Evolutionary conservation across 2,888 invertebrate genomes (phyloP), one percentile per base, ranked within the genome.

Genomic region (Pseudoips prasinana): DNA sequence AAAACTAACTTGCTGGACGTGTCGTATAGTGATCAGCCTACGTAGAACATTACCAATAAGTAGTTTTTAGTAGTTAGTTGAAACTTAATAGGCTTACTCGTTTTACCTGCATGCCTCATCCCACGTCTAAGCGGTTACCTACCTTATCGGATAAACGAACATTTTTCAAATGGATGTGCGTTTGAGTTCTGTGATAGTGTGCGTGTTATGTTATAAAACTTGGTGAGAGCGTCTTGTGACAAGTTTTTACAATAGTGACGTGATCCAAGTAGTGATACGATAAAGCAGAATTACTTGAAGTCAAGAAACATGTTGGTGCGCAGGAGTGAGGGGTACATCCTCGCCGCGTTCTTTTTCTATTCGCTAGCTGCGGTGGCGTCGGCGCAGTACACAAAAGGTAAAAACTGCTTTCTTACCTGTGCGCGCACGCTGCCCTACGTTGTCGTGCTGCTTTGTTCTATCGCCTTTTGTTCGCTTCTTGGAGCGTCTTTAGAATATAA

Each of bases 151-250:
- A 84, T 83, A 84, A 86, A 86, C 84, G 86, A 77, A 87, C 79
- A 82, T 81, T 84, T 86, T 87, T 86, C 82, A 86, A 87, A 88
- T 88, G 85, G 82, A 85, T 84, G 84, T 85, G 85, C 78, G 80
- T 82, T 83, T 74, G 64, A 75, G 73, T 77, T 71, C 58, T 78
- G 87, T 82, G 84, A 79, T 80, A 79, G 84, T 85, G 87, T 83
- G 77, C 76, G 83, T 85, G 80, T 69, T 79, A 73, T 85, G 85
- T 73, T 73, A 69, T 69, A 67, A 74, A 63, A 81, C 82, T 69
- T 61, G 68, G 73, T 75, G 74, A 77, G 75, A 80, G 77, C 71
- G 60, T 70, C 67, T 64, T 67, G 82, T 81, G 82, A 84, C 80
- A 77, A 83, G 84, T 83, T 83, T 72, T 76, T 74, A 68, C 72